Evolutionary conservation across 2,888 invertebrate species (phyloP), one percentile per base, ranked within the genome.

Genomic region (Megalurothrips usitatus): DNA sequence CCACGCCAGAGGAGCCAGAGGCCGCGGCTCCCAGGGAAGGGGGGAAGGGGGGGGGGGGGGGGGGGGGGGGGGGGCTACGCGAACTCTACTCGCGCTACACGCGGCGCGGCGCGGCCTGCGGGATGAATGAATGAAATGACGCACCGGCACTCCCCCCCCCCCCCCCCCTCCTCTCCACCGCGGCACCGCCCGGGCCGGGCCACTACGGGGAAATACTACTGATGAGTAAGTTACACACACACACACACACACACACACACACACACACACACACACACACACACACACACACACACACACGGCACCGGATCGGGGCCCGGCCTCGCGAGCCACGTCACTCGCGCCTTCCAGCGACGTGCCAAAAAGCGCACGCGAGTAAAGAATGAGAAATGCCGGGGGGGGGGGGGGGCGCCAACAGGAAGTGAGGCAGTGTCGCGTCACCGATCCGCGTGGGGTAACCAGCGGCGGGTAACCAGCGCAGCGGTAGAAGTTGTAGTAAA

Each of bases 251-350:
- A 49, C 49, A 49, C 49, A 49, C n/a, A n/a, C n/a, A n/a, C n/a
- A n/a, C n/a, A n/a, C n/a, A n/a, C n/a, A n/a, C n/a, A n/a, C n/a
- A n/a, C n/a, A n/a, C n/a, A n/a, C n/a, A n/a, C n/a, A n/a, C n/a
- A n/a, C n/a, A n/a, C n/a, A n/a, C n/a, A n/a, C n/a, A n/a, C n/a
- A 79, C n/a, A 28, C 85, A 88, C 58, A 58, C 58, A 58, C 19
- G 19, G 10, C 14, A 17, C 19, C 87, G 87, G 86, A 85, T 85
- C 86, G 86, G 85, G 85, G 85, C 86, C 86, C 85, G 86, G 85
- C 85, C 86, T 84, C 86, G 86, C 49, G 49, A 17, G 58, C 58
- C 58, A 19, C 19, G 58, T 19, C 58, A 58, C 58, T 17, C 58
- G 14, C 58, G 14, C 58, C 17, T 19, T 17, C 19, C 17, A 12